Evolutionary conservation across 2,888 invertebrate genomes (phyloP).

Genomic region (Coelinius sp.): DNA sequence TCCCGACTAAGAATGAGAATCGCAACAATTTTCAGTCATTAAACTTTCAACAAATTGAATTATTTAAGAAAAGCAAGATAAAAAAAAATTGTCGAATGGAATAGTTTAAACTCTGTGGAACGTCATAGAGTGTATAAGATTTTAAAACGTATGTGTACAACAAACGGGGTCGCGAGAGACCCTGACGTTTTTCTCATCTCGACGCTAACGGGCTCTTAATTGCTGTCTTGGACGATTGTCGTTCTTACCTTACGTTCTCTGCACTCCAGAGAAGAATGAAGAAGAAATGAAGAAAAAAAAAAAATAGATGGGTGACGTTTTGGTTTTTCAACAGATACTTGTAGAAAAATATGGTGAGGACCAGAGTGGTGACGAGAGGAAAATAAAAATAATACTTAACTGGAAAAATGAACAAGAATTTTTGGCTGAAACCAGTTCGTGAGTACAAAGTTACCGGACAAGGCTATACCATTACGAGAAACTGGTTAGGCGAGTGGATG

Average conservation of each 20-base stretch:
- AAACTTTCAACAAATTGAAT: background rate
- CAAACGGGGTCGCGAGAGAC: conserved; percentile 17
- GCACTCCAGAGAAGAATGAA: background rate
- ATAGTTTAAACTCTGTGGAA: background rate
- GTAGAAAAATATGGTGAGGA: background rate
- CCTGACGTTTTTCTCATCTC: conserved; percentile 33
- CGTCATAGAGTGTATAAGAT: background rate
- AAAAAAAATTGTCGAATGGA: background rate
- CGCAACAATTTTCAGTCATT: background rate
- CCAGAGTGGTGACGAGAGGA: background rate
- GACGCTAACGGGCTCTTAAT: conserved; percentile 36
- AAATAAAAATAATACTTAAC: background rate
- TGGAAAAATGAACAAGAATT: conserved; percentile 13
- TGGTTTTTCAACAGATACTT: background rate
- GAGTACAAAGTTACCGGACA: background rate
- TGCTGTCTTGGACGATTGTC: conserved; percentile 29
- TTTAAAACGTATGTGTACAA: conserved; percentile 20
- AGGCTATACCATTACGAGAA: conserved; percentile 18
- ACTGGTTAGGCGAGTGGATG: conserved; percentile 31
- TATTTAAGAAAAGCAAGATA: background rate
- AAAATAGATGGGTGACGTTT: background rate
- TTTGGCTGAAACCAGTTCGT: conserved; percentile 31
- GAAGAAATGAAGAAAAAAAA: background rate
- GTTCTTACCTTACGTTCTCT: background rate
- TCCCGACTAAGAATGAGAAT: background rate